Conservation (phyloP, 2,797 vertebrate genomes). For the Neosilurus mollespiculum region DNA sequence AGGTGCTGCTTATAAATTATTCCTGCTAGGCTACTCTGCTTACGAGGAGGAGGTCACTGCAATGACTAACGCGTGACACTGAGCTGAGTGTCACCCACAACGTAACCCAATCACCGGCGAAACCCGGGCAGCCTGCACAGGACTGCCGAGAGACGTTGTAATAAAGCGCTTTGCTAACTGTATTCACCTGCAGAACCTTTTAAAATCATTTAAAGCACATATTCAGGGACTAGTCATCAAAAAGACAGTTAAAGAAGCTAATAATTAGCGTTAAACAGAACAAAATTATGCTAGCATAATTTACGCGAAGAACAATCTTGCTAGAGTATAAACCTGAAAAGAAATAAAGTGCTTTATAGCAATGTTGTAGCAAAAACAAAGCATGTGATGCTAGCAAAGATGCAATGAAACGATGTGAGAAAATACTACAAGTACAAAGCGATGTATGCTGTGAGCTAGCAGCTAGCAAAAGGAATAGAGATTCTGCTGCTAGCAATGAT, state of each 20-base stretch:
- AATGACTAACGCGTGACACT: constrained; percentile 65
- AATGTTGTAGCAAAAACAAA: neutral
- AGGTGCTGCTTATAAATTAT: constrained; percentile 89
- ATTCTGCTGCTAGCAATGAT: neutral
- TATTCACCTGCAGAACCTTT: neutral
- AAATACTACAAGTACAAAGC: neutral
- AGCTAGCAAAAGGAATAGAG: neutral
- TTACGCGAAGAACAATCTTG: neutral
- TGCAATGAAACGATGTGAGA: neutral
- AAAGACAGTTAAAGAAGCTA: neutral
- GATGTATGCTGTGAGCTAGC: neutral
- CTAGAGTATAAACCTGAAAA: neutral
- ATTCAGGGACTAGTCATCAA: neutral
- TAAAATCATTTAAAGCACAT: neutral
- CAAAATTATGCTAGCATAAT: too few species aligned
- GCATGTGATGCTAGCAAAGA: neutral
- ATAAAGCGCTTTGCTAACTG: neutral
- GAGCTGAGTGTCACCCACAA: constrained; percentile 60
- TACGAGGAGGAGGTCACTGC: constrained; percentile 85
- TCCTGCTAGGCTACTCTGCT: constrained; percentile 84
- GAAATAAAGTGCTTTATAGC: too few species aligned
- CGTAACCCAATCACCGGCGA: constrained; percentile 53
- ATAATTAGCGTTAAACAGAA: neutral
- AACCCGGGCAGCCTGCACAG: constrained; percentile 33
- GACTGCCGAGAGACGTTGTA: constrained; percentile 20